Evolutionary conservation across 2,888 invertebrate species (phyloP).

Genomic region (Lasioglossum villosulum): DNA sequence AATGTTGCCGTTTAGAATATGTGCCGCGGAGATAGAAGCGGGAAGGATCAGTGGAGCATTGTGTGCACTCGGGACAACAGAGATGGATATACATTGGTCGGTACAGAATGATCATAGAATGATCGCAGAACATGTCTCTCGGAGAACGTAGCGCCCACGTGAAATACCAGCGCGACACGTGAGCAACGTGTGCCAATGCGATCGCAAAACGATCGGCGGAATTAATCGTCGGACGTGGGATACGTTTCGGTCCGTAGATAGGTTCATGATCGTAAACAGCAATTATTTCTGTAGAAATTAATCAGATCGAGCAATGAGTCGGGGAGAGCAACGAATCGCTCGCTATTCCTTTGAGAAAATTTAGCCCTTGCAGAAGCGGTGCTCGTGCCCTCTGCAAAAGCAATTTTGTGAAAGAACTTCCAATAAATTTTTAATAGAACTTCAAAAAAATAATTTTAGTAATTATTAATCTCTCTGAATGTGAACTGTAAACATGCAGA

Average conservation of each 20-base stretch:
- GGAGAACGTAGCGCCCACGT: constrained; percentile 52
- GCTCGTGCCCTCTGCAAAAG: neutral
- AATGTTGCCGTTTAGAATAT: neutral
- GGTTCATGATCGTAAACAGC: constrained; percentile 19
- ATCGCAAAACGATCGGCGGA: constrained; percentile 22
- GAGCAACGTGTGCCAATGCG: constrained; percentile 31
- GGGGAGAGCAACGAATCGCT: neutral
- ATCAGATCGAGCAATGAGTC: neutral
- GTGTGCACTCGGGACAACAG: neutral
- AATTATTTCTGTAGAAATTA: constrained; percentile 14
- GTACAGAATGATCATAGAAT: constrained; percentile 14
- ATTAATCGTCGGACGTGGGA: constrained; percentile 28
- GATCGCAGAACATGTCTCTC: constrained; percentile 36
- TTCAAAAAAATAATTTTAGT: no score
- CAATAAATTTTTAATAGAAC: no score
- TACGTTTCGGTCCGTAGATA: constrained; percentile 33
- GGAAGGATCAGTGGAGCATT: neutral
- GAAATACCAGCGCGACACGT: constrained; percentile 59
- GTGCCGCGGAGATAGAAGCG: neutral
- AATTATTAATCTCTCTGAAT: no score
- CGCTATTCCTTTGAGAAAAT: neutral
- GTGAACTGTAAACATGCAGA: neutral
- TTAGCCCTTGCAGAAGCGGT: neutral
- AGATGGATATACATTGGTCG: constrained; percentile 2
- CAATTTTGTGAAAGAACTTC: neutral